Base-by-base conservation (phyloP, 2,888 invertebrate genomes). In the Cryptus armator region DNA sequence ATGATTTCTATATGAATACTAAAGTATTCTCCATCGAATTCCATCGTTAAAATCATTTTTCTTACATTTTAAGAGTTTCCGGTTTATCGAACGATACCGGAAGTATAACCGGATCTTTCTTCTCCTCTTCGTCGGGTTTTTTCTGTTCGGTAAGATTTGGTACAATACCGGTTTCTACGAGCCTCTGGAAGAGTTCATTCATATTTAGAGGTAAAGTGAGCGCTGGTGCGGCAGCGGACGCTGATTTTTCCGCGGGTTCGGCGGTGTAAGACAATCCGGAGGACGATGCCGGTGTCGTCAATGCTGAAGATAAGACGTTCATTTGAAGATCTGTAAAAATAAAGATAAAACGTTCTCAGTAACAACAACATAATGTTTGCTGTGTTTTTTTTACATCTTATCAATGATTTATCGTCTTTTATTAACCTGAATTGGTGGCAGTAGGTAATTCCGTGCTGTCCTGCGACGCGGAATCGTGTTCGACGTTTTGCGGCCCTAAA, bases 111-210 rank as follows among this genome's bases (percentile, higher is more conserved):
- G 91, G 89, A 12, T 92, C 89, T 83, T 66, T 94, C 88, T 91
- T 92, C 80, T 88, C 86, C 87, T 92, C 90, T 79, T 92, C 92
- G 56, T 91, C 90, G 16, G 82, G 89, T 74, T 93, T 93, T 86
- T 92, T 92, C 46, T 88, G 88, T 77, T 92, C 90, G 1, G 89
- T 84, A 12, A 92, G 87, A 79, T 90, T 92, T 1, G 95, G 95
- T 48, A 98, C 96, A 70, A 98, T 96, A n/a, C 98, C 99, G 1
- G 97, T 97, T 0, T 97, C 97, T 0, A 98, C 96, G 7, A 99
- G 94, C 93, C 98, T 97, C 85, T 97, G 96, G 92, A 98, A 97
- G 43, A 99, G 94, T 87, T 98, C 97, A 85, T 96, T 97, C 32
- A 99, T 97, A 90, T 98, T 97, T 2, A 96, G 93, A 19, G 93